These are phyloP conservation scores for Nerophis ophidion DNA, from an alignment of 2,113 vertebrate genomes.

Conservation along the genomic window DNA sequence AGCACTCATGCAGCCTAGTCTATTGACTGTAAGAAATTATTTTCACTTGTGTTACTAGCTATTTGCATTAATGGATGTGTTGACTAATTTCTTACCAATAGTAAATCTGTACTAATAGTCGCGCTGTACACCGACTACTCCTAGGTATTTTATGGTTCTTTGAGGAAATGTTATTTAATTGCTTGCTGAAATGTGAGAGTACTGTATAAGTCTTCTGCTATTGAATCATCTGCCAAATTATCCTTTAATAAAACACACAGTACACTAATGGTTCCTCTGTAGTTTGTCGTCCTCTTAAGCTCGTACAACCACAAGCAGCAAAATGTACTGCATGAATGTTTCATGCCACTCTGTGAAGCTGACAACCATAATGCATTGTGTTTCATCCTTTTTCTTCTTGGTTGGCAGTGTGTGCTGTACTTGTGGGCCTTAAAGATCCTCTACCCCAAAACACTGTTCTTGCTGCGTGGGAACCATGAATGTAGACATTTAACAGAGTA, in stretches of 20 bases:
- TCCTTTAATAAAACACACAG: constrained; percentile 38
- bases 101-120: too few species aligned
- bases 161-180: not conserved
- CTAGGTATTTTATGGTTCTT: not conserved
- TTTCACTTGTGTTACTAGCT: too few species aligned
- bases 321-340: constrained; percentile 46
- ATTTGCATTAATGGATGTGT: too few species aligned
- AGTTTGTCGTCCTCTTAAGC: constrained; percentile 20
- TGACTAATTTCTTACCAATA: too few species aligned
- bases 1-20: too few species aligned
- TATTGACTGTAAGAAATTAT: too few species aligned
- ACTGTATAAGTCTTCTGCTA: constrained; percentile 11
- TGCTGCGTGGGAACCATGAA: constrained; percentile 99
- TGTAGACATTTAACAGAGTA: constrained; percentile 99
- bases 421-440: constrained; percentile 99
- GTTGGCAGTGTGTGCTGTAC: constrained; percentile 94
- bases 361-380: constrained; percentile 6
- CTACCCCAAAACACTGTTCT: constrained; percentile 99
- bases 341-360: constrained; percentile 10
- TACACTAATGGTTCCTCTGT: constrained; percentile 26
- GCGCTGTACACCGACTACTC: not conserved
- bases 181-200: not conserved
- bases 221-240: constrained; percentile 18
- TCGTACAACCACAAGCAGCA: constrained; percentile 5
- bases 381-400: constrained; percentile 21